phyloP scores from a whole-genome alignment of 1,140 invertebrate genomes.

The Habropoda laboriosa region DNA sequence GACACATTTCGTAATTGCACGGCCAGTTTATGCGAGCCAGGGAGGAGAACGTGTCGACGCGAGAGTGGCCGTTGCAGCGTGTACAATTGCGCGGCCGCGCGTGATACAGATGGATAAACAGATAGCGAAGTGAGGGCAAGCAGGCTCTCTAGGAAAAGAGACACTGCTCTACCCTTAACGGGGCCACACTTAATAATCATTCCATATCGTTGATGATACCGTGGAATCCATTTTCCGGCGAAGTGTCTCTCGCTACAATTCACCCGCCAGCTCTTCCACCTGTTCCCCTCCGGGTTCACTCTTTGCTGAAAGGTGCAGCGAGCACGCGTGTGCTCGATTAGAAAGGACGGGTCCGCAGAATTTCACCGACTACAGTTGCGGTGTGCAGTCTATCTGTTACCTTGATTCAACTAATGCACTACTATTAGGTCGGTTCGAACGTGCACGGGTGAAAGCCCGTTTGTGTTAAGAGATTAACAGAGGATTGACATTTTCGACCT shows the following conservation, averaged over 20 bases:
- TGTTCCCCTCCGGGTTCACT: neutral
- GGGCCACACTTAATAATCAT: conserved; percentile 77
- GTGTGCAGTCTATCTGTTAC: neutral
- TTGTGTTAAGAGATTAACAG: neutral
- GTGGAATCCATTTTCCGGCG: conserved; percentile 70
- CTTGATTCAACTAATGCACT: neutral
- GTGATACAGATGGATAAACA: conserved; percentile 45
- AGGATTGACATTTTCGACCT: neutral
- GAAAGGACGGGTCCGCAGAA: neutral
- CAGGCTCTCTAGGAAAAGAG: conserved; percentile 34
- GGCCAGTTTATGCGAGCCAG: conserved; percentile 56
- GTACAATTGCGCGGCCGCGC: neutral
- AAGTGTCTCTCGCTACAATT: conserved; percentile 48
- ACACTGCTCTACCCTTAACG: conserved; percentile 59
- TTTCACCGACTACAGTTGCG: neutral
- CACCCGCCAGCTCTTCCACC: neutral
- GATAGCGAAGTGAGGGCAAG: neutral
- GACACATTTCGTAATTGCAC: conserved; percentile 69
- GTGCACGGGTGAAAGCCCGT: neutral
- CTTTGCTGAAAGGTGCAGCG: neutral
- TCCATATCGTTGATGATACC: conserved; percentile 72
- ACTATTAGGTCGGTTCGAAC: neutral
- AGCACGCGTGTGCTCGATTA: neutral
- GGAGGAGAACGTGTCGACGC: conserved; percentile 21
- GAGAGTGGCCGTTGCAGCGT: conserved; percentile 2